A percentile compares a stretch with the other conserved stretches of the same genome.
These are phyloP conservation scores for Thecophora atra DNA, from an alignment of 2,888 invertebrate genomes.

Conservation along the genomic window DNA sequence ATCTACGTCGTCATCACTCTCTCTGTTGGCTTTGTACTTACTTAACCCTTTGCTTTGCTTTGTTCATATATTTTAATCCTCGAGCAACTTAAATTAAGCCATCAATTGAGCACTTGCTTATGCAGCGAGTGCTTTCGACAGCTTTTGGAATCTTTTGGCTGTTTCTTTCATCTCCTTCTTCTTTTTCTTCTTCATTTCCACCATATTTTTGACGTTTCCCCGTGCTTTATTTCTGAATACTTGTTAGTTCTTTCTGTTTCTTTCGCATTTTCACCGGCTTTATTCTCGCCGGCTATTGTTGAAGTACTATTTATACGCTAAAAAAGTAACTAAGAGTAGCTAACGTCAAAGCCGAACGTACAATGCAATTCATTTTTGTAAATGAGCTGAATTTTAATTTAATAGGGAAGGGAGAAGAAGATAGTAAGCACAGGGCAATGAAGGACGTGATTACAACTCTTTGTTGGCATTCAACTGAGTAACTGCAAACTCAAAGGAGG, in stretches of 20 bases:
- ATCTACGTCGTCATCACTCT: background rate
- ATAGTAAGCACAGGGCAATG: background rate
- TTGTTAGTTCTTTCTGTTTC: background rate
- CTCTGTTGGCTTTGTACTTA: background rate
- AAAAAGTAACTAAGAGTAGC: too few species aligned
- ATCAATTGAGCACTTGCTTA: conserved; percentile 29
- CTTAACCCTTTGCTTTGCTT: background rate
- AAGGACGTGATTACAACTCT: background rate
- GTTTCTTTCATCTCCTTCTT: background rate
- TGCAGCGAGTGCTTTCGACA: conserved; percentile 34
- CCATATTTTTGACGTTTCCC: background rate
- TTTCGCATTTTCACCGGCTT: too few species aligned
- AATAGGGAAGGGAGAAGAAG: conserved; percentile 5
- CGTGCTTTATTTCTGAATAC: background rate
- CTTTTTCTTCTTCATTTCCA: background rate
- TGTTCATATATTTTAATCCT: background rate
- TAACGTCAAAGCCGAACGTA: too few species aligned
- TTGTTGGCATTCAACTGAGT: background rate
- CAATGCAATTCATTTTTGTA: too few species aligned
- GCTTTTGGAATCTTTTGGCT: conserved; percentile 10
- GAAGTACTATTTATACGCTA: conserved; percentile 11
- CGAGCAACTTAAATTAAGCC: conserved; percentile 28
- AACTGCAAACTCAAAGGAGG: background rate
- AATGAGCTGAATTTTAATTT: conserved; percentile 36
- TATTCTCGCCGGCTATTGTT: too few species aligned